Evolutionary conservation across 37 sponge, comb jelly and placozoan species (phyloP).

Genomic region (Agelas oroides): DNA sequence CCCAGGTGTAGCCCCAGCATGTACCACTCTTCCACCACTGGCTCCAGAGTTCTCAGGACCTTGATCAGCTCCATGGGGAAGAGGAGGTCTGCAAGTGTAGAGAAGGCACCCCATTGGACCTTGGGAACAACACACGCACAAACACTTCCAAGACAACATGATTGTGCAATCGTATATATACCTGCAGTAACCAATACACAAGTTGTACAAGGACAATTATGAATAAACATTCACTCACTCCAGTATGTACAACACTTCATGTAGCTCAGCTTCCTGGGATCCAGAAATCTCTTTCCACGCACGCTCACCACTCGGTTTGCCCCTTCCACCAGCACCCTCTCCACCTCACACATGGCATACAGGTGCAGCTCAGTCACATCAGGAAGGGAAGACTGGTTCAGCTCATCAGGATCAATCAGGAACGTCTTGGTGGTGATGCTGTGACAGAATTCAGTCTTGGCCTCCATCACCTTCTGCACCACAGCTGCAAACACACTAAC

Average conservation of each 20-base stretch:
- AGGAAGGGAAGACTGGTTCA: neutral
- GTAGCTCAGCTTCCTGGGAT: neutral
- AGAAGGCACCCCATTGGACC: too few relatives aligned
- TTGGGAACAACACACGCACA: too few relatives aligned
- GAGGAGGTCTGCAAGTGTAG: neutral
- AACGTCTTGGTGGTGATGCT: neutral
- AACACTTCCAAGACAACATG: too few relatives aligned
- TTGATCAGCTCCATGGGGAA: neutral
- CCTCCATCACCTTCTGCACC: constrained; percentile 15
- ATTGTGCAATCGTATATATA: too few relatives aligned
- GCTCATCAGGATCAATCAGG: constrained; percentile 25
- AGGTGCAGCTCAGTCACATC: neutral
- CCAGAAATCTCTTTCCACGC: neutral
- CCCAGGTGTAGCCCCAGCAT: neutral
- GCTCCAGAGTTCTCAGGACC: neutral
- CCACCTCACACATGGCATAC: constrained; percentile 20
- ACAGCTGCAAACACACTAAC: constrained; percentile 9
- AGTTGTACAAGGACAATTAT: too few relatives aligned
- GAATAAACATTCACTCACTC: neutral
- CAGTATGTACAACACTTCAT: neutral
- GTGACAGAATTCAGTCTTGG: constrained; percentile 23
- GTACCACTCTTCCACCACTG: neutral
- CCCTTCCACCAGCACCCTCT: constrained; percentile 12
- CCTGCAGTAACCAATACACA: too few relatives aligned
- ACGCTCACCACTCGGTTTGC: neutral